Base-by-base conservation (phyloP, 1,140 invertebrate genomes). In the Drusus annulatus region DNA sequence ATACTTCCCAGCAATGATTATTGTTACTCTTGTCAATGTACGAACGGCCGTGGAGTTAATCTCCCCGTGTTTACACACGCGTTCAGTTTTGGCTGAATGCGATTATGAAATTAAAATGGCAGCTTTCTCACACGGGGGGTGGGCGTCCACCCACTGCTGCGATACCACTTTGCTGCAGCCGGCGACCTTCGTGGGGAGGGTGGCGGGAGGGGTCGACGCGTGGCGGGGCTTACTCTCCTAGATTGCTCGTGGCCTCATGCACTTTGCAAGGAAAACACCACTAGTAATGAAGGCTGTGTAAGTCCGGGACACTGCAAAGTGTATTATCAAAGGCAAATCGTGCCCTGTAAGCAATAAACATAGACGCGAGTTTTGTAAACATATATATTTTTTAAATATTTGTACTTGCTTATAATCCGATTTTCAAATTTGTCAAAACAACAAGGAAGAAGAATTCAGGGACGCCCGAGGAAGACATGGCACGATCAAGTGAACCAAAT, bases 41-140 rank as follows among this genome's bases (percentile, higher is more conserved):
- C 7, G 17, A 23, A 19, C 56, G 17, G 56, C 56, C 21, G 23
- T 28, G 21, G 23, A 65, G 62, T 65, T 65, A 65, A 65, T 65
- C 62, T 65, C 23, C 25, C 62, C 10, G 62, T 65, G 62, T 65
- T 65, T 65, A 65, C 62, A 65, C 62, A 65, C 62, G 62, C 62
- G 62, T n/a, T n/a, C 62, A 31, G 62, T 65, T 28, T 31, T 65
- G 21, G 62, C 62, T 28, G 23, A 17, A 65, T 65, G 62, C 62
- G 62, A 65, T 65, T 65, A 65, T 31, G 62, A 65, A 60, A 65
- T 65, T 65, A 65, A 65, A 65, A 65, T 65, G 62, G 62, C 62
- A 65, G 28, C 62, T 65, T 65, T 65, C 62, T 65, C 62, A 65
- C 62, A 65, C 62, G 62, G 21, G 60, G 6, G 0, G 36, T 45